Evolutionary conservation across 92 coral and sea anemone genomes (phyloP).

Genomic region (Epizoanthus scotinus): DNA sequence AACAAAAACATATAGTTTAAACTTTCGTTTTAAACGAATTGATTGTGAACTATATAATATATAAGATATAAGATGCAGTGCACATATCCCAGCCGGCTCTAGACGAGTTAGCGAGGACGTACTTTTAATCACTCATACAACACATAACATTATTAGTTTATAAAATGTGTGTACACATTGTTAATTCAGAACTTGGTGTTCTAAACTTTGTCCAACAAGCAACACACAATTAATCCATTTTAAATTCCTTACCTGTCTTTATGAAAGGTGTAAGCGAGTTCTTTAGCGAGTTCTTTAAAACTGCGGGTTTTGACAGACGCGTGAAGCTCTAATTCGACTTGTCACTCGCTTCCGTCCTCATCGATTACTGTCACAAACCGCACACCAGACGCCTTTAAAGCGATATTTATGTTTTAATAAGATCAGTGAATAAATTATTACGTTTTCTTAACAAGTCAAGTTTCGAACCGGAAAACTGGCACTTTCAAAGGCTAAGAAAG

Average conservation of each 20-base stretch:
- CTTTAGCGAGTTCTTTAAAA: background rate
- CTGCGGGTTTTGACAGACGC: background rate
- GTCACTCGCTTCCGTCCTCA: background rate
- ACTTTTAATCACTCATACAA: no score
- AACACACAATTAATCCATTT: background rate
- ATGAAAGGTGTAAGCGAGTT: background rate
- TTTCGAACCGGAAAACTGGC: no score
- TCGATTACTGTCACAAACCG: background rate
- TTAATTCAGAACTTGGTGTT: no score
- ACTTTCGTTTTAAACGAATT: no score
- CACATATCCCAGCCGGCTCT: no score
- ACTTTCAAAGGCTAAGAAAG: constrained; percentile 1
- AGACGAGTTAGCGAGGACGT: no score
- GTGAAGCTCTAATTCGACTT: background rate
- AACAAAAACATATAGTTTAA: no score
- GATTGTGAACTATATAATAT: no score
- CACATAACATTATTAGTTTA: no score
- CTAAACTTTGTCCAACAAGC: no score
- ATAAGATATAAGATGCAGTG: no score
- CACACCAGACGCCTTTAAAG: background rate
- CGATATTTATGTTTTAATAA: background rate
- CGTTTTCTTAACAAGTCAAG: background rate
- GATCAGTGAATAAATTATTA: background rate
- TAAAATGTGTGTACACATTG: no score
- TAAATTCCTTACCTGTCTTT: background rate